A percentile compares a stretch with the other conserved stretches of the same genome.
Evolutionary conservation across 2,888 invertebrate species (phyloP).

Genomic region (Patella caerulea): DNA sequence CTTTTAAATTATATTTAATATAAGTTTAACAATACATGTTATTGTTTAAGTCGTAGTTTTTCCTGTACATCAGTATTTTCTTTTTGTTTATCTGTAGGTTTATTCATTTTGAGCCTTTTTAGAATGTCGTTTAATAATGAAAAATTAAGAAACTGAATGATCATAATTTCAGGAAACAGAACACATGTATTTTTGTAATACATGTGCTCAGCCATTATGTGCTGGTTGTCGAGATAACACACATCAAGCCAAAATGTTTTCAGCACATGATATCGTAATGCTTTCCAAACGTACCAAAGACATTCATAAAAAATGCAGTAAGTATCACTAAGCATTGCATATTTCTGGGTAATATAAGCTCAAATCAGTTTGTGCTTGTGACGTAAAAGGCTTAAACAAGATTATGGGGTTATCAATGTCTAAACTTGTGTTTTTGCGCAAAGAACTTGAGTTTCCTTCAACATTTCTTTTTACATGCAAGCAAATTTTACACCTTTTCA

Average conservation of each 20-base stretch:
- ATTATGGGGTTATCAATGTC: background rate
- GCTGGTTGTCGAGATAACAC: slow-evolving; percentile 81
- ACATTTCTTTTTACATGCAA: too few relatives aligned
- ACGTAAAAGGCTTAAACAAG: background rate
- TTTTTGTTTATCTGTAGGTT: background rate
- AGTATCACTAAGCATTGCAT: slow-evolving; percentile 44
- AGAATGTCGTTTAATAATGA: too few relatives aligned
- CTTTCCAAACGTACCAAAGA: slow-evolving; percentile 81
- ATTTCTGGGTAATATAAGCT: background rate
- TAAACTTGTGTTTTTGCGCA: too few relatives aligned
- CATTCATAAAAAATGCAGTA: slow-evolving; percentile 77
- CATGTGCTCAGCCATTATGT: slow-evolving; percentile 82
- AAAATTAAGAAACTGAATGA: too few relatives aligned
- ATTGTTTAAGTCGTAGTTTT: too few relatives aligned
- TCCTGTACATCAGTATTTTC: background rate
- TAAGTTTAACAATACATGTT: too few relatives aligned
- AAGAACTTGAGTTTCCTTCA: too few relatives aligned
- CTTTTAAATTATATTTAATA: too few relatives aligned
- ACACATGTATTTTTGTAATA: slow-evolving; percentile 85
- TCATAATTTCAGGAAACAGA: slow-evolving; percentile 55
- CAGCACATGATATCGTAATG: slow-evolving; percentile 81
- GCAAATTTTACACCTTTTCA: too few relatives aligned
- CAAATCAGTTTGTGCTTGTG: too few relatives aligned
- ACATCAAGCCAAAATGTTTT: slow-evolving; percentile 84
- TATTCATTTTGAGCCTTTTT: background rate